Base-by-base conservation (phyloP, 2,113 vertebrate genomes). In the Phasianus colchicus region DNA sequence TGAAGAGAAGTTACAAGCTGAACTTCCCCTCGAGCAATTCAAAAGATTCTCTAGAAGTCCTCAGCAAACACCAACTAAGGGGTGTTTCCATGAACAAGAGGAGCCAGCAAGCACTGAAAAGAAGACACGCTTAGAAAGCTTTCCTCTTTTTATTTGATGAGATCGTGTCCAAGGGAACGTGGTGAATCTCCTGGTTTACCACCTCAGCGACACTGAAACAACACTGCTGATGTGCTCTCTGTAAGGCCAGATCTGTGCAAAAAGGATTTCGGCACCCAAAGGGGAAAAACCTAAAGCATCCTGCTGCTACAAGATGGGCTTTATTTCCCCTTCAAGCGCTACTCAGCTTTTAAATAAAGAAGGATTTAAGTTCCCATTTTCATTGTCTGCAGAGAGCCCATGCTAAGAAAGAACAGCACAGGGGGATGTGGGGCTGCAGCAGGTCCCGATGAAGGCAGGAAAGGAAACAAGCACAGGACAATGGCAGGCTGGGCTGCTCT, bases 401-500 rank as follows among this genome's bases (percentile, higher is more conserved):
- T 38, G 66, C 30, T 61, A 57, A 34, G 16, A 22, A 17, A 34
- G 38, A 71, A n/a, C 61, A 55, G 21, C 54, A 34, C 52, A 24
- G 30, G 22, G 48, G 87, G 78, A 55, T 57, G 24, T 79, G 66
- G 87, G 77, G 64, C 84, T 83, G 50, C 64, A 70, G 65, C 61
- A 69, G 87, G 29, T 92, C 87, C 85, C 63, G 64, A 52, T 60
- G 45, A 94, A 89, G 82, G 48, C 25, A 55, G 60, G 70, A 88
- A 88, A 92, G 80, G 79, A 60, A 94, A 82, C 72, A 34, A 89
- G 70, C 89, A 43, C 87, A 76, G 54, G 70, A 93, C 66, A 75
- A 13, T 1, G 66, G 61, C 20, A 6, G 73, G 40, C 15, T 4
- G 74, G 24, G 50, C 50, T 54, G 50, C 50, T 27, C 50, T 48